Base-by-base conservation (phyloP, 1,140 invertebrate genomes). In the Eciton burchellii region DNA sequence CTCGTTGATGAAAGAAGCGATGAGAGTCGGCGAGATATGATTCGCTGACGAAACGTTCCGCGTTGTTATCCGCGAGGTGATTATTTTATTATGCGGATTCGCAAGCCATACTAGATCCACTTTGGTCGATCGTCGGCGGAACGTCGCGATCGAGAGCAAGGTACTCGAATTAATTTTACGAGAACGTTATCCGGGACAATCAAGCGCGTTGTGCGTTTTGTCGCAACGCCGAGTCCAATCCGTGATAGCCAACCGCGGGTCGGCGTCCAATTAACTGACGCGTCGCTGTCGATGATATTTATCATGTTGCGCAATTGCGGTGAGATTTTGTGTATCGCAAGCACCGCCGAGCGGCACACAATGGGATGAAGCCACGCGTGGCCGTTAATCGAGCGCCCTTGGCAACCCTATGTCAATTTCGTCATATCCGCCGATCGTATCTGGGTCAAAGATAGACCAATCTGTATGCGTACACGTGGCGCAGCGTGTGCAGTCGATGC, bases 341-440 rank as follows among this genome's bases (percentile, higher is more conserved):
- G 52, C n/a, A 29, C 62, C 43, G 65, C 57, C 54, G 72, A 47
- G 11, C 57, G 62, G 9, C 16, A 3, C 16, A 62, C 54, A 73
- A 81, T 85, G 19, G 60, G 12, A 74, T 14, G 14, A 29, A 41
- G 70, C 59, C 12, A 6, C 14, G 16, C 45, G 49, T 19, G 57
- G 12, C 21, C 41, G 60, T 70, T 81, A 81, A 87, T 86, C 65
- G 54, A 84, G 68, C 57, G 70, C 72, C 49, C 72, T 65, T 52
- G 74, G 60, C 70, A 72, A 71, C 63, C 47, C 72, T 84, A 57
- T 41, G 76, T 87, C 86, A 84, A 87, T 84, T 87, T 84, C 54
- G 57, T 82, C 79, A 83, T 49, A 66, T 71, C 63, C 62, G 72
- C 35, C 41, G 52, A 65, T 41, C 63, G 21, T 70, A 86, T 71